Conservation (phyloP, 2,888 invertebrate species). For the Apomyelois bistriatella region DNA sequence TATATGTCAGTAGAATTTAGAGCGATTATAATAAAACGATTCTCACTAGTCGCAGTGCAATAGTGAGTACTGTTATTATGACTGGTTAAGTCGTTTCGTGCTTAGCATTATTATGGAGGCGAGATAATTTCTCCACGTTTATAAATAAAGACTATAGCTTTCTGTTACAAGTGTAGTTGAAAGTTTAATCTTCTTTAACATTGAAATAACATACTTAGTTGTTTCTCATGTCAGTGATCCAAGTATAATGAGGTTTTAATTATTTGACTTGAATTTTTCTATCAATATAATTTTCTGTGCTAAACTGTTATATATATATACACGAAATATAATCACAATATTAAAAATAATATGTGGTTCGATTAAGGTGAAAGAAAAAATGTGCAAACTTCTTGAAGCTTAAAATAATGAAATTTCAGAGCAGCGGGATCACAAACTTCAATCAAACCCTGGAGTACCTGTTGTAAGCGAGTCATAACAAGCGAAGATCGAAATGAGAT, state of each 20-base stretch:
- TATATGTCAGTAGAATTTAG: slow-evolving; percentile 31
- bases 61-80: slow-evolving; percentile 34
- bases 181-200: slow-evolving; percentile 33
- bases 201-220: slow-evolving; percentile 15
- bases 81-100: slow-evolving; percentile 24
- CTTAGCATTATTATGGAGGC: slow-evolving; percentile 23
- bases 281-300: not conserved
- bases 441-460: slow-evolving; percentile 52
- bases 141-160: slow-evolving; percentile 37
- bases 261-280: slow-evolving; percentile 16
- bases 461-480: slow-evolving; percentile 67
- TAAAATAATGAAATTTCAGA: slow-evolving; percentile 41
- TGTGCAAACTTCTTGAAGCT: slow-evolving; percentile 23
- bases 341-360: not conserved
- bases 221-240: no score
- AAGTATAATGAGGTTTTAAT: no score
- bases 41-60: slow-evolving; percentile 31
- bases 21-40: slow-evolving; percentile 42
- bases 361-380: not conserved
- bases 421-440: slow-evolving; percentile 33
- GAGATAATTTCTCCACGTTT: slow-evolving; percentile 35
- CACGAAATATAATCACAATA: not conserved
- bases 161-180: slow-evolving; percentile 40
- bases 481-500: slow-evolving; percentile 73
- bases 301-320: not conserved